Evolutionary conservation across 2,888 invertebrate genomes (phyloP), one percentile per base, ranked within the genome.

Genomic region (Morpho deidamia): DNA sequence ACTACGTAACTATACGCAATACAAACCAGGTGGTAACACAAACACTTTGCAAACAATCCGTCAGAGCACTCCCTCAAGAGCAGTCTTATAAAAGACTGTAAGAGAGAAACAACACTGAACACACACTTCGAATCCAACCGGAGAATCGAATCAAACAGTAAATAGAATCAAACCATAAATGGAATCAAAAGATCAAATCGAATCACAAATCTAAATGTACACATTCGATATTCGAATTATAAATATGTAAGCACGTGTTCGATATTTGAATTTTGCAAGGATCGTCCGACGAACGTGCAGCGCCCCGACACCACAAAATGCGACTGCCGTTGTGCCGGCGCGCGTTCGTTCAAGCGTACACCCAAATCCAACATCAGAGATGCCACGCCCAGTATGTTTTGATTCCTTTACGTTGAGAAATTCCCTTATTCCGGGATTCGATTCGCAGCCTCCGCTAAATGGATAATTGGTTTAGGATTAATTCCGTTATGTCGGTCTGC

Each of bases 331-430:
- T 23, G 3, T 55, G 58, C 61, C 62, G 62, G 59, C 61, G 62
- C 59, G 53, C 59, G 53, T 53, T 53, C 51, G 53, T 43, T 55
- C 47, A 54, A 50, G 51, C 57, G 52, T 52, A 55, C 45, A 49
- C 53, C 57, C 60, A 67, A 64, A 56, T 51, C 50, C 56, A 45
- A 44, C 49, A 56, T n/a, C 61, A 52, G 37, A 50, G 53, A 60
- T 61, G 71, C 82, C 83, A 81, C 83, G 77, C 83, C 83, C 83
- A 67, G 64, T 51, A 68, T 81, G 80, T 80, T 83, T 76, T 77
- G 76, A 70, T 77, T 58, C 58, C 56, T 58, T 52, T 44, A 42
- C 41, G 23, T 46, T 48, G 41, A 45, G 42, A 55, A 50, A 56
- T 53, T 56, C 53, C 54, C 55, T 55, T 47, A 11, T 50, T 56